These are phyloP conservation scores for Cheirogaleus major DNA, from an alignment of 2,797 vertebrate genomes.

Conservation along the genomic window DNA sequence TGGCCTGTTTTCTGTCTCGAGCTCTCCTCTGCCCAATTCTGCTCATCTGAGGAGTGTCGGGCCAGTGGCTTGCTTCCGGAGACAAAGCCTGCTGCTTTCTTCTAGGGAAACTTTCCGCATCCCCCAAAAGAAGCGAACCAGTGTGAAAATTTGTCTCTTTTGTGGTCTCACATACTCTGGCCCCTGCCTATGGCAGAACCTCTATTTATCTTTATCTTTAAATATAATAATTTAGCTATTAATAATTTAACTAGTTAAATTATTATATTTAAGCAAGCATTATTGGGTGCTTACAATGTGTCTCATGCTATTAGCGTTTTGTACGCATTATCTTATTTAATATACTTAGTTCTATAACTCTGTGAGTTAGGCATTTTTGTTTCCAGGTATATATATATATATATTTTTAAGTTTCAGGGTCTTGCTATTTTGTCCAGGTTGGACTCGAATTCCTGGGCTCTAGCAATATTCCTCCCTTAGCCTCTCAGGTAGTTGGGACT, in stretches of 20 bases:
- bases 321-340: neutral
- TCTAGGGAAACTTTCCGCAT: neutral
- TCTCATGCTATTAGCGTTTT: neutral
- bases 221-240: neutral
- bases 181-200: neutral
- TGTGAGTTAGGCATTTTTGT: neutral
- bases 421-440: neutral
- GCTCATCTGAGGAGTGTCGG: neutral
- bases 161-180: neutral
- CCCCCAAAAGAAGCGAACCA: neutral
- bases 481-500: neutral
- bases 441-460: neutral
- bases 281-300: neutral
- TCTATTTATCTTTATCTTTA: neutral
- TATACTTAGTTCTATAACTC: neutral
- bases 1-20: neutral
- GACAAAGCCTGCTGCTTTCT: neutral
- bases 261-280: neutral
- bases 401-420: neutral
- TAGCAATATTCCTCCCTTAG: neutral
- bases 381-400: too few relatives aligned
- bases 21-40: neutral
- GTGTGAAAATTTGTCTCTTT: neutral
- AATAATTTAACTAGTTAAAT: neutral
- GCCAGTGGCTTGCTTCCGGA: neutral